Percentiles rank a stretch among this genome's conserved stretches.
phyloP scores from a whole-genome alignment of 2,797 vertebrate genomes.

The Enteromius thamalakanensis region DNA sequence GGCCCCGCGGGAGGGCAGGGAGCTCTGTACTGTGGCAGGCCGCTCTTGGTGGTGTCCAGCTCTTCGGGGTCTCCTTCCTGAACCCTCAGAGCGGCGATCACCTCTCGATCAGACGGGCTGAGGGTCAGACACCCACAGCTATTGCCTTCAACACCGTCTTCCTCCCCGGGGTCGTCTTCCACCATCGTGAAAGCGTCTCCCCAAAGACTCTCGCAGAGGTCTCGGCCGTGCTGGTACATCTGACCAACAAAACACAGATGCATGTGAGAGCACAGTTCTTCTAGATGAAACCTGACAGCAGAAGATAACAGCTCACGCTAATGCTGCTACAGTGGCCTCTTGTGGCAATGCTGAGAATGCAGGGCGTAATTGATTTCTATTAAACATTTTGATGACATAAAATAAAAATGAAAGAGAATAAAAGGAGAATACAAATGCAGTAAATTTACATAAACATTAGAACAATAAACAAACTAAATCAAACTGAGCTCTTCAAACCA shows the following conservation, averaged over 20 bases:
- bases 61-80: conserved; percentile 76
- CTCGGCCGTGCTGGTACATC: conserved; percentile 82
- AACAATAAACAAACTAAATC: not conserved
- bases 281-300: not conserved
- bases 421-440: not conserved
- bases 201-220: conserved; percentile 83
- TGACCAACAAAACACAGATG: conserved; percentile 57
- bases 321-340: not conserved
- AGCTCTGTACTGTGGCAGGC: conserved; percentile 73
- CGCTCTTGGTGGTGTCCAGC: conserved; percentile 78
- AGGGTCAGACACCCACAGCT: conserved; percentile 82
- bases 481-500: not conserved
- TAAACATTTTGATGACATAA: not conserved
- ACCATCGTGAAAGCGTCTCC: conserved; percentile 77
- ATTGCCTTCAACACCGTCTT: conserved; percentile 53
- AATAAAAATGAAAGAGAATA: not conserved
- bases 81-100: conserved; percentile 76
- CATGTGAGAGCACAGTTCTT: not conserved
- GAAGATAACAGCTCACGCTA: not conserved
- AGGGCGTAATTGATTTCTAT: not conserved
- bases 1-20: conserved; percentile 60
- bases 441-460: not conserved
- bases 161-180: conserved; percentile 72
- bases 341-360: not conserved
- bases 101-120: conserved; percentile 73